phyloP scores from a whole-genome alignment of 2,113 vertebrate genomes.

The Urocolius indicus region DNA sequence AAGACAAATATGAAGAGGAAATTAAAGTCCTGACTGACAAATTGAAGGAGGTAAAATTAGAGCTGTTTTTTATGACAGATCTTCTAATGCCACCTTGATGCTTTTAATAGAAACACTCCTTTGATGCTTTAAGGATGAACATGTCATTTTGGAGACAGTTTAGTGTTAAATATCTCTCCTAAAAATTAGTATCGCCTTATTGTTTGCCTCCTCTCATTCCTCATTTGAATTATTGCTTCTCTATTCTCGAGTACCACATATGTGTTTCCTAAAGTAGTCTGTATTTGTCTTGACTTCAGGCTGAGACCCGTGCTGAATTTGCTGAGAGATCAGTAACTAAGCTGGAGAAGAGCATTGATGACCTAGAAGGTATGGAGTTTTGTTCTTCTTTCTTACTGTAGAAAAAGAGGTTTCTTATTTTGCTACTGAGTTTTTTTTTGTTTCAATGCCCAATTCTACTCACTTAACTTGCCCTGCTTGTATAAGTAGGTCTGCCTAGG shows the following conservation, averaged over 20 bases:
- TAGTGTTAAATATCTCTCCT: not conserved
- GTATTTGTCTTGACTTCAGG: constrained; percentile 75
- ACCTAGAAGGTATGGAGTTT: constrained; percentile 93
- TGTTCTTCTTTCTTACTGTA: not conserved
- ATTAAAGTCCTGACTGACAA: constrained; percentile 99
- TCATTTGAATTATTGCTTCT: not conserved
- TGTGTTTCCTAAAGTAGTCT: not conserved
- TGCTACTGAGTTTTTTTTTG: not conserved
- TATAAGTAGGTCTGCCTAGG: not conserved
- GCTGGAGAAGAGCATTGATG: constrained; percentile 99
- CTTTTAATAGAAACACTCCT: not conserved
- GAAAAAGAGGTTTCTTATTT: not conserved
- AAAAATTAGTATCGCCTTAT: not conserved
- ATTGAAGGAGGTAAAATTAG: constrained; percentile 93
- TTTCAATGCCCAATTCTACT: not conserved
- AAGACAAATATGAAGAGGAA: constrained; percentile 99
- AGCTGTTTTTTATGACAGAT: not conserved
- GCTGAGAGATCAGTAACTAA: constrained; percentile 99
- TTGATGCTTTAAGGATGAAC: not conserved
- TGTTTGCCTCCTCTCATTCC: not conserved
- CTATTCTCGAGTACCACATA: not conserved
- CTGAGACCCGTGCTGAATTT: constrained; percentile 98
- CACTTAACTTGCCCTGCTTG: not conserved
- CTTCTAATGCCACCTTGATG: not conserved
- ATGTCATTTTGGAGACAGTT: not conserved